Evolutionary conservation across 2,113 vertebrate genomes (phyloP).

Genomic region (Mustelus asterias): DNA sequence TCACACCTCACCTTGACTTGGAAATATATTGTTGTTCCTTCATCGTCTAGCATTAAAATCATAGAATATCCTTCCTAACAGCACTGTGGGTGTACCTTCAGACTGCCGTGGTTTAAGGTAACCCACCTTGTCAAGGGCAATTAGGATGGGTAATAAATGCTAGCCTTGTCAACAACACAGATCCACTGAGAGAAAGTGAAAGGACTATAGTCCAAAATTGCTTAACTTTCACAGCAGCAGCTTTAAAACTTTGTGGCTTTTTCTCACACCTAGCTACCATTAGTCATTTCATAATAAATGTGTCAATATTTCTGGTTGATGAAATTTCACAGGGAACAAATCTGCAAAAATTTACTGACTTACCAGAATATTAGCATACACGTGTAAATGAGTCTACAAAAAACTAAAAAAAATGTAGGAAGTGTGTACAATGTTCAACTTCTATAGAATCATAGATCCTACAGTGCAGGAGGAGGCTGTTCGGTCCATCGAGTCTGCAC

Average conservation of each 20-base stretch:
- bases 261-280: not conserved
- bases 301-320: not conserved
- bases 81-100: too few relatives aligned
- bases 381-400: not conserved
- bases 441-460: not conserved
- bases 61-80: too few relatives aligned
- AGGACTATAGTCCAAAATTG: not conserved
- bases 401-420: not conserved
- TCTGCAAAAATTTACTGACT: not conserved
- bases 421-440: not conserved
- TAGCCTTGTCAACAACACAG: too few relatives aligned
- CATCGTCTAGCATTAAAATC: too few relatives aligned
- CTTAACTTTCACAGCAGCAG: not conserved
- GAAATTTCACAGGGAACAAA: not conserved
- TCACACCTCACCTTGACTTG: too few relatives aligned
- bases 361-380: not conserved
- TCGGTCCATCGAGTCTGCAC: too few relatives aligned
- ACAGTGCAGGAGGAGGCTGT: too few relatives aligned
- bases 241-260: not conserved
- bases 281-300: not conserved
- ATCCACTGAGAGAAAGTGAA: too few relatives aligned
- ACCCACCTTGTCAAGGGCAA: too few relatives aligned
- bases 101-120: too few relatives aligned
- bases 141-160: too few relatives aligned
- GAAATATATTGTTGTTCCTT: too few relatives aligned